These are phyloP conservation scores for Nycticryphes semicollaris DNA, from an alignment of 2,113 vertebrate species.

Conservation along the genomic window DNA sequence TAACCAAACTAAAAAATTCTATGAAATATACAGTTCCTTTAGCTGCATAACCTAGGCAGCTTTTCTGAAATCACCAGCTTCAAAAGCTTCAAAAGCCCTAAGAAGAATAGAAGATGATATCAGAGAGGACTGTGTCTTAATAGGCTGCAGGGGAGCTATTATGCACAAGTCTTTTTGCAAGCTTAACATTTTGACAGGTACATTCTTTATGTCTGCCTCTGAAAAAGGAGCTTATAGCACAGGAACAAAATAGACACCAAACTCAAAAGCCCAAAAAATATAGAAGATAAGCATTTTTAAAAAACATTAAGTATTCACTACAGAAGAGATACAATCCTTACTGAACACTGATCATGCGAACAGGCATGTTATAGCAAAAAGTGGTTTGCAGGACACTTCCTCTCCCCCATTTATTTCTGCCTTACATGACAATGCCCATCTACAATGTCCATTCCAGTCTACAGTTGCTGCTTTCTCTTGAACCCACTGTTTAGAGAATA, in stretches of 20 bases:
- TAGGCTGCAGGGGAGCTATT: background rate
- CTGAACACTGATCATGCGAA: background rate
- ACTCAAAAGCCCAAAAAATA: background rate
- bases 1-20: conserved; percentile 62
- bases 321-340: background rate
- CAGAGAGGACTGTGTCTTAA: background rate
- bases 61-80: conserved; percentile 38
- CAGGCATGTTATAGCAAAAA: background rate
- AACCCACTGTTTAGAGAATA: background rate
- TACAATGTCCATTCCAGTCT: background rate
- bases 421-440: background rate
- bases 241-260: background rate
- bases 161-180: background rate
- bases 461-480: background rate
- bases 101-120: background rate
- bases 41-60: background rate
- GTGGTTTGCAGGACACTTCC: background rate
- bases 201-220: background rate
- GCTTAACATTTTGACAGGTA: background rate
- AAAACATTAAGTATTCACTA: background rate
- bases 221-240: background rate
- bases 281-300: background rate
- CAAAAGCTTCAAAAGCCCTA: background rate
- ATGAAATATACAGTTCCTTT: conserved; percentile 53
- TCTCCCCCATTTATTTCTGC: background rate